Evolutionary conservation across 92 coral and sea anemone species (phyloP).

Genomic region (Epizoanthus rinbou): DNA sequence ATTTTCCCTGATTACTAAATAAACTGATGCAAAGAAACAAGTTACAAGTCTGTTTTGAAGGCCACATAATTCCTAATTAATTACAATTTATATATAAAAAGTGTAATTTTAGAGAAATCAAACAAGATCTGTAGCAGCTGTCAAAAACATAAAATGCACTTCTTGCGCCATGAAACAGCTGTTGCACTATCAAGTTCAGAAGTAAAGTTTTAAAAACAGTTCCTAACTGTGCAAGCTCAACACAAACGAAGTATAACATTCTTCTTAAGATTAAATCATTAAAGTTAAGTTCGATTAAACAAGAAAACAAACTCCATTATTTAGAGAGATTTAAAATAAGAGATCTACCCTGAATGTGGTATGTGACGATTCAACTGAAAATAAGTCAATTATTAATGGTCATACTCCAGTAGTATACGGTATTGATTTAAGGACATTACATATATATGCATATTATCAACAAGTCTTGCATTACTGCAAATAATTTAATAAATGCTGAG

Average conservation of each 20-base stretch:
- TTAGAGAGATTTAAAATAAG: background rate
- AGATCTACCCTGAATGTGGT: too few species aligned
- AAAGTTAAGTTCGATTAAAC: background rate
- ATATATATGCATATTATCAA: too few species aligned
- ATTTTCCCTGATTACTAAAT: background rate
- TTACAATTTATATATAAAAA: too few species aligned
- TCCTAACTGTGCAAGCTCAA: background rate
- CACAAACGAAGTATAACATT: background rate
- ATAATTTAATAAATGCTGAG: constrained; percentile 16
- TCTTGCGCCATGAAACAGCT: background rate
- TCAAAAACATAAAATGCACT: background rate
- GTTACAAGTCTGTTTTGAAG: background rate
- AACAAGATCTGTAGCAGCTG: background rate
- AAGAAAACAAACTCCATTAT: background rate
- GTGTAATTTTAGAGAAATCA: background rate
- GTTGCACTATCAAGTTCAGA: background rate
- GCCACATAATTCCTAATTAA: background rate
- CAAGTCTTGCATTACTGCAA: too few species aligned
- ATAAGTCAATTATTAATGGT: too few species aligned
- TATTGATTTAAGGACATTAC: too few species aligned
- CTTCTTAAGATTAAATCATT: background rate
- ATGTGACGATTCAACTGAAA: too few species aligned
- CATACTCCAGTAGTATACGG: too few species aligned
- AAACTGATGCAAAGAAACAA: constrained; percentile 2
- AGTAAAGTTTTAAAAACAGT: background rate